These are phyloP conservation scores for Ctenodactylus gundi DNA, from an alignment of 2,113 vertebrate species.

Conservation along the genomic window DNA sequence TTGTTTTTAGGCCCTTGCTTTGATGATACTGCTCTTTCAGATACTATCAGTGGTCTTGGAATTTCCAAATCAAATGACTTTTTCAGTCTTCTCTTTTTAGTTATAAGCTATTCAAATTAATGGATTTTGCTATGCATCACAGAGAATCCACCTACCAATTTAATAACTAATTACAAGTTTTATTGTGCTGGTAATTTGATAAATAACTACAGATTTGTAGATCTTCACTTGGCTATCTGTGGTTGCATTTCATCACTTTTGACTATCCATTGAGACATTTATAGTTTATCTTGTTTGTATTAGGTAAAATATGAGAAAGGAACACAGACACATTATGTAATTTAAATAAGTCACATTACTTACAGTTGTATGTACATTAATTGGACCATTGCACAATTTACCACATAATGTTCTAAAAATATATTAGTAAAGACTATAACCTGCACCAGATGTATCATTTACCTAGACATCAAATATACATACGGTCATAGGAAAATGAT, in stretches of 20 bases:
- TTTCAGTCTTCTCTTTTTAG: neutral
- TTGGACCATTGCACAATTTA: neutral
- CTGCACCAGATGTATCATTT: neutral
- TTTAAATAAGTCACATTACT: neutral
- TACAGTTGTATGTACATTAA: neutral
- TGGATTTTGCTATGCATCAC: neutral
- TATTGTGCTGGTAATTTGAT: neutral
- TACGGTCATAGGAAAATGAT: neutral
- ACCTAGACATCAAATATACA: neutral
- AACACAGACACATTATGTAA: neutral
- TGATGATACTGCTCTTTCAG: neutral
- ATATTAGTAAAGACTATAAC: neutral
- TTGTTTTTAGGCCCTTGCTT: neutral
- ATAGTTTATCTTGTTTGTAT: neutral
- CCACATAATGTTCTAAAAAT: neutral
- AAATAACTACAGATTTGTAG: neutral
- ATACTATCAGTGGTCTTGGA: neutral
- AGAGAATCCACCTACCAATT: neutral
- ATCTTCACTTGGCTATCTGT: neutral
- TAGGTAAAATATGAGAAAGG: neutral
- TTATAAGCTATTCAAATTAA: constrained; percentile 33
- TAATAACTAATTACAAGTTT: neutral
- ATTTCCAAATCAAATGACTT: constrained; percentile 7
- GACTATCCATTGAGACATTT: neutral
- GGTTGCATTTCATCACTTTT: neutral